Base-by-base conservation (phyloP, 2,888 invertebrate genomes). In the Protonemura montana region DNA sequence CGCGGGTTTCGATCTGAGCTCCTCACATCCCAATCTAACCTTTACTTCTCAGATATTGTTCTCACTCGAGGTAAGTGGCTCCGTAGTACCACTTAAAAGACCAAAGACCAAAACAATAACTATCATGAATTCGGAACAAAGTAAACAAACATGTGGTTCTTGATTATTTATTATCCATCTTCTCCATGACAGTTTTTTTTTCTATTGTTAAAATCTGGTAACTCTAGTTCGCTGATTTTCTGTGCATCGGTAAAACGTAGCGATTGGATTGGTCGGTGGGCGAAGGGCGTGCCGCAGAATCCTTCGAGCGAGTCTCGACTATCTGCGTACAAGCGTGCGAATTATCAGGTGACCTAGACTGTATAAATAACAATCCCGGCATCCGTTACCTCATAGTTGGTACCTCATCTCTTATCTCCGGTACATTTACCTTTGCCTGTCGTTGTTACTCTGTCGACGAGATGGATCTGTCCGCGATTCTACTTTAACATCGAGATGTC, bases 1-100 rank as follows among this genome's bases (percentile, higher is more conserved):
- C 3, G 35, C 10, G 3, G 35, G 35, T 10, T 35, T 35, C 35
- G 92, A 92, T 80, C 89, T 92, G 59, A 59, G 59, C 59, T 10
- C 59, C 59, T 10, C 21, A 16, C 59, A 21, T 59, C 86, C 84
- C 87, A 86, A 85, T 82, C 78, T 87, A 78, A 82, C 81, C 78
- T 87, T 86, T 86, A 82, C 82, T 82, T 80, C 76, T 26, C 86
- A 76, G 76, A 82, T 28, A 30, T 81, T 76, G 82, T 82, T 82
- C 76, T 82, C 59, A 21, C 59, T 76, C 26, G 85, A 87, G 86
- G 86, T 87, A 87, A 87, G 86, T 87, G 86, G 86, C 86, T 82
- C 59, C 16, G 16, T 59, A 59, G 59, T 59, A 59, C 59, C 59
- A 59, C 59, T 21, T 16, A 59, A 59, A 59, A 35, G 10, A 35